Base-by-base conservation (phyloP, 2,888 invertebrate genomes). In the Timandra comae region DNA sequence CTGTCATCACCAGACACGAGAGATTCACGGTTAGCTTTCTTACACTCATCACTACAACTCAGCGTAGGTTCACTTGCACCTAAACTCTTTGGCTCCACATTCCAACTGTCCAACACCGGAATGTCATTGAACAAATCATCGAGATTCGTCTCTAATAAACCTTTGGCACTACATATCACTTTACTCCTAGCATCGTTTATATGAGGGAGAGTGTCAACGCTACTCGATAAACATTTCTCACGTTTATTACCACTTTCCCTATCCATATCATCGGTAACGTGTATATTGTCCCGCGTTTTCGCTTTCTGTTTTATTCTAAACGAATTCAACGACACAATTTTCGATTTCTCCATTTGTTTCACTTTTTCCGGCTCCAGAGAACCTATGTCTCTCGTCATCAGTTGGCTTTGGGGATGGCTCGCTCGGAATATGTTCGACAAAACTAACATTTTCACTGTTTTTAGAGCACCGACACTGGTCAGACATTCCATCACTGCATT, bases 111-210 rank as follows among this genome's bases (percentile, higher is more conserved):
- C 30, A 64, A 41, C 46, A 64, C 71, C 40, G 71, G 64, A 41
- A 68, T 68, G 52, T 85, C 84, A 43, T 67, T 71, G 44, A 85
- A 84, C 48, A 85, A 58, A 59, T 84, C 85, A 54, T 85, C 85
- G 68, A 85, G 67, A 75, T 85, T 84, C 49, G 85, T 85, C 71
- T 85, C 85, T 80, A 85, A 72, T 68, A 85, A 74, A 74, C 85
- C 85, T 84, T 85, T 85, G 84, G 85, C 81, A 82, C 82, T 85
- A 56, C 79, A 74, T 77, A 84, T 81, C 75, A 85, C 85, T 76
- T 77, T 80, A 62, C 68, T 71, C 66, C 74, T 75, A 60, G 64
- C 59, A 62, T 82, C 76, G 52, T 67, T 73, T 45, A 64, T 70
- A 37, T 63, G 60, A 37, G 71, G 58, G 41, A 84, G 75, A 32